Conservation (phyloP, 2,797 vertebrate species). For the Peromyscus nudipes region DNA sequence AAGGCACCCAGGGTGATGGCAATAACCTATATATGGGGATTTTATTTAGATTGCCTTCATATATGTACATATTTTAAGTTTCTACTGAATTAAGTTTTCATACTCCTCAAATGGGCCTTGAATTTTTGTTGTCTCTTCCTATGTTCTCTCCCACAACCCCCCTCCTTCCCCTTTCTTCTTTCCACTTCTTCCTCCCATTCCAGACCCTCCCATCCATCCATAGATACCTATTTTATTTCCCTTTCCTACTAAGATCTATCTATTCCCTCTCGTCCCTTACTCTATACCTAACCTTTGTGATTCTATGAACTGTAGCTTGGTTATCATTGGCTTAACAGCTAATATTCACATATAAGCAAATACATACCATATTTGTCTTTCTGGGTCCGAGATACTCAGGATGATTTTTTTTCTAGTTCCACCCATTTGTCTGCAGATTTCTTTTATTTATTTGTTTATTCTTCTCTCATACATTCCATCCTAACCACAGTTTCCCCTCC, state of each 20-base stretch:
- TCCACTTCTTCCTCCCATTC: not conserved
- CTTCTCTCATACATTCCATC: not conserved
- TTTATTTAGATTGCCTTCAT: not conserved
- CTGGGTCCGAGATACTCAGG: not conserved
- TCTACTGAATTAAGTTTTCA: not conserved
- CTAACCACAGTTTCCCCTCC: not conserved
- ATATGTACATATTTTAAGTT: not conserved
- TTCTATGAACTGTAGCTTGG: not conserved
- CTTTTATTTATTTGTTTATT: not conserved
- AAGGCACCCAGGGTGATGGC: not conserved
- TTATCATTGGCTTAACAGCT: not conserved
- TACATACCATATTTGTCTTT: not conserved
- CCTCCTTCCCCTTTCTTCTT: not conserved
- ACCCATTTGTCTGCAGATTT: not conserved
- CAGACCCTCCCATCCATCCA: too few species aligned
- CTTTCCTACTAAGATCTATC: not conserved
- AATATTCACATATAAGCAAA: not conserved
- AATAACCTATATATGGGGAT: not conserved
- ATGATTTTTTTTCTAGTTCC: not conserved
- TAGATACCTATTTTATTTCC: not conserved
- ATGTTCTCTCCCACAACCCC: too few species aligned
- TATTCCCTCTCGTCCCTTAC: not conserved
- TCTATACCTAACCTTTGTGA: too few species aligned
- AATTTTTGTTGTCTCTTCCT: not conserved
- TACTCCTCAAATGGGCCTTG: too few species aligned